Evolutionary conservation across 2,797 vertebrate genomes (phyloP).

Genomic region (Danio aesculapii): DNA sequence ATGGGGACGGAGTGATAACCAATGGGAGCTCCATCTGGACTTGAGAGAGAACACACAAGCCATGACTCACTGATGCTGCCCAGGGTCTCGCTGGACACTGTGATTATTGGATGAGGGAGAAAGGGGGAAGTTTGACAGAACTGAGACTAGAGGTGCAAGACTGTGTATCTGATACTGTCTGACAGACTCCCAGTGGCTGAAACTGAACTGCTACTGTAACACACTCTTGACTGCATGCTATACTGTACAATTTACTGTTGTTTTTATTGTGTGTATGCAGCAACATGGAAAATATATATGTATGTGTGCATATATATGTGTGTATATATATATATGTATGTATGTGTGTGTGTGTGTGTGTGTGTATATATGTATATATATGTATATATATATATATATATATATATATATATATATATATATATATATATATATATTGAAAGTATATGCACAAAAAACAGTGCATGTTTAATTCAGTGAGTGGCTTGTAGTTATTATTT

Average conservation of each 20-base stretch:
- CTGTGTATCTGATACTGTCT: conserved; percentile 15
- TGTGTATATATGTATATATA: too few relatives aligned
- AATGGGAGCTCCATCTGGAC: conserved; percentile 57
- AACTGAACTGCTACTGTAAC: neutral
- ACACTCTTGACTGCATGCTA: neutral
- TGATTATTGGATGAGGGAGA: conserved; percentile 61
- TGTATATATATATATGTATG: too few relatives aligned
- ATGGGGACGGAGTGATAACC: conserved; percentile 54
- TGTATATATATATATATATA: too few relatives aligned
- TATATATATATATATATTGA: too few relatives aligned
- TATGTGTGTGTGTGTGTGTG: too few relatives aligned
- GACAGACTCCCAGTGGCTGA: neutral
- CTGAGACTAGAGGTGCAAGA: conserved; percentile 35
- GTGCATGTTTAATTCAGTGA: too few relatives aligned
- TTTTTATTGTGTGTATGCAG: neutral
- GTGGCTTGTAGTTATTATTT: too few relatives aligned
- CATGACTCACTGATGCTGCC: conserved; percentile 60
- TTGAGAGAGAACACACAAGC: conserved; percentile 54
- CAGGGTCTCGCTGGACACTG: conserved; percentile 47
- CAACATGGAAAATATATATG: too few relatives aligned
- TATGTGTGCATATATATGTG: too few relatives aligned
- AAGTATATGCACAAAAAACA: too few relatives aligned
- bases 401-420: too few relatives aligned
- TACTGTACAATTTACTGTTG: neutral
- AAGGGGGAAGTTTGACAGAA: neutral